Base-by-base conservation (phyloP, 2,797 vertebrate species). In the Pangasius mekongensis region DNA sequence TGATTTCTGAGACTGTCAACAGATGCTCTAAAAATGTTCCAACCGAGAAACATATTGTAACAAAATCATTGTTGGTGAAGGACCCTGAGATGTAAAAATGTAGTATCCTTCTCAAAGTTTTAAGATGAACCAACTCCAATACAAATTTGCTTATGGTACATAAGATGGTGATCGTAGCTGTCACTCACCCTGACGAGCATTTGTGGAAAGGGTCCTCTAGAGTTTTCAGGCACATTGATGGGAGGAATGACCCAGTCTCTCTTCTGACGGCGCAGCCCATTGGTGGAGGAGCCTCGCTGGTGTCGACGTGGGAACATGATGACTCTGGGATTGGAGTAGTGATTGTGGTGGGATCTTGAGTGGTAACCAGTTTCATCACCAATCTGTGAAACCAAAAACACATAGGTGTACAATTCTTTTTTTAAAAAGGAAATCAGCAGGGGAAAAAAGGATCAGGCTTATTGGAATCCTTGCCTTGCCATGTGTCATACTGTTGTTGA, bases 241-340 rank as follows among this genome's bases (percentile, higher is more conserved):
- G 99, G 98, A 0, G 99, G 99, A 94, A 99, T 99, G 95, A 99
- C 99, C 99, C 99, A 99, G 95, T 99, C 99, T 87, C 99, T 95
- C 91, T 99, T 99, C 92, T 98, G 98, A 49, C 99, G 95, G 87
- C 97, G 95, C 93, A 99, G 96, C 67, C 97, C 97, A 83, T 94
- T 96, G 90, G 91, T 87, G 0, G 94, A 94, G 27, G 95, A 93
- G 24, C 93, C 95, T 91, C 93, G 97, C 67, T 91, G 97, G 94
- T 96, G 98, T 93, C 96, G 96, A 94, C 97, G 97, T 0, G 96
- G 95, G 90, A 98, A 96, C 92, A 95, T 95, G n/a, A 95, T 97
- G 90, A 97, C 95, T 18, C 94, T 95, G 0, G 96, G 97, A 54
- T 95, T 92, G 83, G 87, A 95, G 87, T 93, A 95, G 0, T 93